These are phyloP conservation scores for Pantherophis vulpinus DNA, from an alignment of 2,797 vertebrate species.

Conservation along the genomic window DNA sequence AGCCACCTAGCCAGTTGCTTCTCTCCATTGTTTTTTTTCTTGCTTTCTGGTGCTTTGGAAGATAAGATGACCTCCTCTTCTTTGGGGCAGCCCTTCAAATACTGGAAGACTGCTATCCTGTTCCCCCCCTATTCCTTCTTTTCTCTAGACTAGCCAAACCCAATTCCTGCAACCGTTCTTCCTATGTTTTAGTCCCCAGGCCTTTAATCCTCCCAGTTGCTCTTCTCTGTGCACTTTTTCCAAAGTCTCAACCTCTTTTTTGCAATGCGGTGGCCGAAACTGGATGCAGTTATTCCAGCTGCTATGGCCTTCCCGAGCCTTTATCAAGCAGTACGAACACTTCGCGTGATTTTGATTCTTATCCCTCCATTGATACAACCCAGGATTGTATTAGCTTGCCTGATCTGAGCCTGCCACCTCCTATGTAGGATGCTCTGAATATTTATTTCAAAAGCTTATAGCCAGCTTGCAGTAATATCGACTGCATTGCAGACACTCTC, in stretches of 20 bases:
- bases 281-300: not conserved
- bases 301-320: not conserved
- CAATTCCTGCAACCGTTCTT: not conserved
- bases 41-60: not conserved
- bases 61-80: not conserved
- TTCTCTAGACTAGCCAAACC: too few species aligned
- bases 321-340: not conserved
- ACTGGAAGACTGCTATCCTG: not conserved
- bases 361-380: not conserved
- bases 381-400: not conserved
- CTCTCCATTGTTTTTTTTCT: not conserved
- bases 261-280: not conserved
- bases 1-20: not conserved
- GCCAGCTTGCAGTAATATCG: slow-evolving; percentile 62
- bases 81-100: not conserved
- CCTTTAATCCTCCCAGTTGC: not conserved
- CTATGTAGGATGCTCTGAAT: not conserved
- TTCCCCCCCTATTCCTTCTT: too few species aligned
- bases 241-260: not conserved
- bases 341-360: not conserved
- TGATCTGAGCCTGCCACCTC: not conserved
- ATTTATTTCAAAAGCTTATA: slow-evolving; percentile 32
- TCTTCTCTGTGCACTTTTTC: not conserved
- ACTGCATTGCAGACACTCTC: slow-evolving; percentile 67
- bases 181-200: not conserved